Evolutionary conservation across 2,888 invertebrate genomes (phyloP), one percentile per base, ranked within the genome.

Genomic region (Spisula solida): DNA sequence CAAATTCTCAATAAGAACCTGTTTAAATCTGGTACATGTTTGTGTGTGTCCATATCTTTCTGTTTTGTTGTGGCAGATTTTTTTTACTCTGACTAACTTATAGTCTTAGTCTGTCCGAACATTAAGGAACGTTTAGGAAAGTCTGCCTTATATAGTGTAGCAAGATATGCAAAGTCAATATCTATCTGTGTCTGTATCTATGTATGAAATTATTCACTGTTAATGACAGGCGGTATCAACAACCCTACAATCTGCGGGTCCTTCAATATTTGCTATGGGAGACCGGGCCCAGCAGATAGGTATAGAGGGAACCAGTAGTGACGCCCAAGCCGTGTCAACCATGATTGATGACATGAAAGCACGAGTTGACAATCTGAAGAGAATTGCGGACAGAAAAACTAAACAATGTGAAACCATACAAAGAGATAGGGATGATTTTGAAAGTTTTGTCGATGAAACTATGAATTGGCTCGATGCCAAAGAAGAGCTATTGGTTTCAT

Each of bases 251-350:
- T 81, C 92, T 4, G 91, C 92, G 60, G 99, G 99, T 96, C 99
- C 98, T 16, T 97, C 98, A 56, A 97, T 99, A 14, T 98, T 98
- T 0, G 98, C 98, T 8, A 98, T 99, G 0, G 98, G 98, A 20
- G 99, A 99, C 95, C 99, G 99, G 96, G 99, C 99, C 0, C 98
- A 98, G 95, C 98, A 98, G 96, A 99, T 99, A 55, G 98, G 98
- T 0, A 98, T 98, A 0, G 99, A 99, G 97, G 98, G 99, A 75
- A 98, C 98, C 2, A 98, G 98, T 2, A 88, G 90, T 79, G 93
- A 94, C 86, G 93, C 92, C 18, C 85, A 99, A 94, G 98, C 98
- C 93, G 98, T 99, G 10, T 98, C 98, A 1, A 98, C 98, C 95
- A 98, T 99, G 94, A 96, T 99, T 34, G 98, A 99, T 95, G 98